Base-by-base conservation (phyloP, 2,888 invertebrate species). In the Slavum lentiscoides region DNA sequence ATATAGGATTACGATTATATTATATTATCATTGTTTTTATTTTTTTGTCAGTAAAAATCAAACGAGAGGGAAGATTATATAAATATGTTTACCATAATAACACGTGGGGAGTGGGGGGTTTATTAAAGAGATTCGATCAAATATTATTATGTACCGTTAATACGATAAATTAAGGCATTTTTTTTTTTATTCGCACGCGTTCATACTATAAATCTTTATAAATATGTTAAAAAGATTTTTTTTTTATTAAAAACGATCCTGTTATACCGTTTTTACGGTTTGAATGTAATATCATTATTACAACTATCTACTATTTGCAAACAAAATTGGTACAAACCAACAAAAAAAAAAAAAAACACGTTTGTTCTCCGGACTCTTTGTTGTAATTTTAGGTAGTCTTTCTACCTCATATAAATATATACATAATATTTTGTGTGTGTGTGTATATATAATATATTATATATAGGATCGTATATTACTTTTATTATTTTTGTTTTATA, bases 181-280 rank as follows among this genome's bases (percentile, higher is more conserved):
- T 49, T 77, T 30, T 30, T 30, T 64, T 77, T 77, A 77, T 77
- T 77, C 55, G 77, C 77, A 77, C 77, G 53, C 61, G 62, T 64
- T 70, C 59, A 37, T 64, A 61, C 30, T 53, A 62, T 15, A 69
- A 55, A 70, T 62, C 55, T 77, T 70, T 77, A 77, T 77, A 70
- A 70, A 37, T n/a, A 21, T 70, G 68, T 77, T 74, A 66, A 58
- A 74, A 58, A 74, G 6, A 9, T 2, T 43, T 66, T 21, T 66
- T 72, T 72, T 53, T 55, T 43, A 11, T 61, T 23, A 30, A 30
- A 30, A 69, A 62, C 21, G 21, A 37, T 39, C 68, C 70, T 70
- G 77, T 70, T 62, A 70, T 70, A 77, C 70, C 49, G 53, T 37
- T 19, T 66, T 74, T 55, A 74, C 55, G 53, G 21, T 39, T 3